Base-by-base conservation (phyloP, 2,888 invertebrate genomes). In the Prosopocoilus inquinatus region DNA sequence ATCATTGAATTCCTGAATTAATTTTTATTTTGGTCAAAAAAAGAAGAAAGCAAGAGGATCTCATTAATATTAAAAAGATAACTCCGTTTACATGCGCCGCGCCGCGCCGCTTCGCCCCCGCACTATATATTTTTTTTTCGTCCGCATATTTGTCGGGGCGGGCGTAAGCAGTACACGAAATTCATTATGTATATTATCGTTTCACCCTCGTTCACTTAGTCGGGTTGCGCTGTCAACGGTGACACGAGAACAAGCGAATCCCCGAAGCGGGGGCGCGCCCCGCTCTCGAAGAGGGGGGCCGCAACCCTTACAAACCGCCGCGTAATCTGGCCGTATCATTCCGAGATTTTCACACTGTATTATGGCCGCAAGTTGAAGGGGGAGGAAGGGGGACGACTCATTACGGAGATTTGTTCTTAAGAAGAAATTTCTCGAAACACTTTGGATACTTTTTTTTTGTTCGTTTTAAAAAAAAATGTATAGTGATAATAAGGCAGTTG, bases 261-360 rank as follows among this genome's bases (percentile, higher is more conserved):
- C 39, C 12, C 39, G 39, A 39, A 39, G 15, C 39, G 15, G 13
- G 12, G 15, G 20, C 20, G 20, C 20, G 20, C 20, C 20, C 20
- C 20, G 20, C 20, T 43, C 9, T 11, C 13, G 43, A 13, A 39
- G 32, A 54, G 55, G 53, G 53, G 48, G 34, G 43, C 47, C 38
- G 50, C 57, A 53, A 52, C 67, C 67, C 67, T 65, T 55, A 64
- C 67, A 69, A 71, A 71, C 72, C 72, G 66, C 70, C 70, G 70
- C 68, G 67, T 73, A 72, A 73, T 73, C 72, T 67, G 64, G 70
- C 70, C 70, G 67, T 69, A 71, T 70, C 71, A 71, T 70, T 70
- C 67, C 66, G 68, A 71, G 70, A 72, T 72, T 72, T 71, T 70
- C 72, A 70, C 71, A 20, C 20, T 16, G 13, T 13, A n/a, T n/a